Base-by-base conservation (phyloP, 35 echinoderm and acorn worm genomes). In the Ophiothrix spiculata region DNA sequence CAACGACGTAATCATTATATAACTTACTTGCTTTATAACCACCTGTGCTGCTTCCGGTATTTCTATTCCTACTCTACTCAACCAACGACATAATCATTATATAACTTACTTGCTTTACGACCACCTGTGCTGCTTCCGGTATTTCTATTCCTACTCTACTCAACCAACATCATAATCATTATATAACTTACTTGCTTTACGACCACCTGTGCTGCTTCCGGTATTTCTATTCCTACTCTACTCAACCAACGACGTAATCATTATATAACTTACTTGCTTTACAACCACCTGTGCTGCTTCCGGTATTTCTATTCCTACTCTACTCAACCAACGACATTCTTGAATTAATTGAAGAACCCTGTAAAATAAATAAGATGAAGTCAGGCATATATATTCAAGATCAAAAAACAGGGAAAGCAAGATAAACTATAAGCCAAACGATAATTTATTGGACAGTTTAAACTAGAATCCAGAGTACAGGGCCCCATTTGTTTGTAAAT, bases 81-180 rank as follows among this genome's bases (percentile, higher is more conserved):
- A 91, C 95, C 95, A 97, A 25, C 95, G 95, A 77, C 95, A 97
- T n/a, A n/a, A n/a, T n/a, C n/a, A n/a, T n/a, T n/a, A n/a, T n/a
- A n/a, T n/a, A n/a, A n/a, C n/a, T n/a, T n/a, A n/a, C n/a, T n/a
- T n/a, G n/a, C n/a, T n/a, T n/a, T n/a, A n/a, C n/a, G n/a, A n/a
- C n/a, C n/a, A n/a, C n/a, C n/a, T n/a, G n/a, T n/a, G n/a, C n/a
- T n/a, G n/a, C n/a, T n/a, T n/a, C n/a, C n/a, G n/a, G n/a, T n/a
- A n/a, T n/a, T n/a, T n/a, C n/a, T n/a, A n/a, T n/a, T n/a, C n/a
- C n/a, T n/a, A n/a, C n/a, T n/a, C n/a, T n/a, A n/a, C n/a, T n/a
- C n/a, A n/a, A n/a, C n/a, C n/a, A n/a, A n/a, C n/a, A n/a, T n/a
- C n/a, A n/a, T n/a, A n/a, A n/a, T n/a, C n/a, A n/a, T n/a, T n/a